Percentiles rank a stretch among this genome's conserved stretches.
Conservation (phyloP, 2,113 vertebrate species). For the Pterocles gutturalis region DNA sequence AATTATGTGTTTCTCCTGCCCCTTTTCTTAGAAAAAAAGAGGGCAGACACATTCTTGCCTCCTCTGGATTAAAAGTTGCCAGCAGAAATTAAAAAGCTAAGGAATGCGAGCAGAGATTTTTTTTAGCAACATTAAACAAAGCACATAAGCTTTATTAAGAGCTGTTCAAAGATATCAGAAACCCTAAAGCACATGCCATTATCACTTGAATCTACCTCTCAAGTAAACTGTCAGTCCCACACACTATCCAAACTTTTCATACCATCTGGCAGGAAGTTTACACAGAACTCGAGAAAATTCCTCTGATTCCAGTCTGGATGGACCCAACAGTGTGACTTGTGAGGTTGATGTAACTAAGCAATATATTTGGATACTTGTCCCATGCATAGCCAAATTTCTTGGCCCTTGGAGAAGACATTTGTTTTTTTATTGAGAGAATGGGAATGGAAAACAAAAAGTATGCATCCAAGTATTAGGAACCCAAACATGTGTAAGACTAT, state of each 20-base stretch:
- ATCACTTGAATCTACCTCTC: slow-evolving; percentile 14
- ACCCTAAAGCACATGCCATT: background rate
- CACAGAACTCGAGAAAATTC: slow-evolving; percentile 37
- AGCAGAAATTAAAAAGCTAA: background rate
- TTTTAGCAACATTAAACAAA: background rate
- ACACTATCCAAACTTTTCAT: slow-evolving; percentile 4
- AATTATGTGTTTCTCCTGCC: background rate
- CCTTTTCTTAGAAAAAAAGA: background rate
- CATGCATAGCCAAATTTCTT: background rate
- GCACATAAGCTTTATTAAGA: background rate
- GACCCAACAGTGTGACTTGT: background rate
- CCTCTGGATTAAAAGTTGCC: background rate
- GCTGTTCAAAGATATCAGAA: background rate
- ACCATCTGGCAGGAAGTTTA: slow-evolving; percentile 47
- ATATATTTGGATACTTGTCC: background rate
- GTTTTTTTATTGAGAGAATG: background rate
- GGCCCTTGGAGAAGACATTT: background rate
- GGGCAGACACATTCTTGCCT: background rate
- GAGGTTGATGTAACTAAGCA: background rate
- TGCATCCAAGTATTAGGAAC: background rate
- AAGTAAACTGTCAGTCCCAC: slow-evolving; percentile 40
- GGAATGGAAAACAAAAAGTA: background rate
- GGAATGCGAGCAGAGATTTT: background rate
- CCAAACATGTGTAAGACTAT: background rate
- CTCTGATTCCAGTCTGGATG: background rate